Base-by-base conservation (phyloP, 2,888 invertebrate species). In the Ennomos quercinarius region DNA sequence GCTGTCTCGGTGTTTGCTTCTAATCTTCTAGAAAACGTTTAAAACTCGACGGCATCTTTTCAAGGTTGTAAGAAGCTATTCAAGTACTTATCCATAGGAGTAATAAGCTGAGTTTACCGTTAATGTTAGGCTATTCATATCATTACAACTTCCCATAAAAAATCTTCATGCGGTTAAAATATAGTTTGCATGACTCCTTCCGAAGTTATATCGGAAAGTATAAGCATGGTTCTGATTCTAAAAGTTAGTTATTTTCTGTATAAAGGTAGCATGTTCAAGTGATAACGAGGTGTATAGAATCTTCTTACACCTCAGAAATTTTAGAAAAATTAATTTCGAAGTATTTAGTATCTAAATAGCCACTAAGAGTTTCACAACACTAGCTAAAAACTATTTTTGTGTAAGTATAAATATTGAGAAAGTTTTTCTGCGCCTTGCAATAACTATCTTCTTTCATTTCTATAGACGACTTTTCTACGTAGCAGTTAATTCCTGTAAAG, bases 221-320 rank as follows among this genome's bases (percentile, higher is more conserved):
- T 49, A 40, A 64, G 67, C 67, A 67, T 67, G 68, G 17, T 55
- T 57, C 44, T 37, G 52, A 47, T 43, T 49, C 39, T 43, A 13
- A 41, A 45, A 50, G 12, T 44, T 53, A 35, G 4, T 50, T 38
- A 43, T 47, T 46, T 53, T 58, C 41, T 39, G 12, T 41, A 55
- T 53, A 63, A 73, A 64, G 74, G 74, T 72, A 77, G 81, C 80
- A 80, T 81, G 81, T 74, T 70, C 64, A 64, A 71, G 68, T 74
- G 72, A 68, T n/a, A 65, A 68, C 67, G 69, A 70, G 57, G 45
- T 38, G 57, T 63, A 60, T 43, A 58, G 43, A 47, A 17, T 39
- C 27, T 12, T 57, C 38, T 55, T 57, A 52, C 50, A 56, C 46
- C 47, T 56, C 41, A 36, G 35, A 40, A 39, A 49, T 38, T 41